These are phyloP conservation scores for Morinoia aosen DNA, from an alignment of 2,888 invertebrate genomes.

Conservation along the genomic window DNA sequence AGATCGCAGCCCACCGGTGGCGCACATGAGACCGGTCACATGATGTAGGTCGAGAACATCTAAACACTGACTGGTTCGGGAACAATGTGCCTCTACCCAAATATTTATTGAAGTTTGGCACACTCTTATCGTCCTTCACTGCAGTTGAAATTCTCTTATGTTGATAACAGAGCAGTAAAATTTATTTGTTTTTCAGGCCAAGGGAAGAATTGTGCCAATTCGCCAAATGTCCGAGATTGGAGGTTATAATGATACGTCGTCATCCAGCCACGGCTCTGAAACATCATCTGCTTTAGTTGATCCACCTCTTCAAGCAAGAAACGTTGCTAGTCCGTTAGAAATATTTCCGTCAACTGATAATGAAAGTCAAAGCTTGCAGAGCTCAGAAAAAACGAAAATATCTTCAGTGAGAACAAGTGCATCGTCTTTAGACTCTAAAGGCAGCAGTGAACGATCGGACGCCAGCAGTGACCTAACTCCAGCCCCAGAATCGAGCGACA, in stretches of 20 bases:
- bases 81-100: too few species aligned
- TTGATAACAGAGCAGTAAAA: background rate
- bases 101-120: too few species aligned
- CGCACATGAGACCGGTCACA: too few species aligned
- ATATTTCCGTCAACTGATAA: background rate
- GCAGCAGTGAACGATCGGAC: background rate
- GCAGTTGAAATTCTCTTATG: too few species aligned
- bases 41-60: too few species aligned
- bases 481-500: background rate
- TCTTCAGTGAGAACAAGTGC: background rate
- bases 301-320: background rate
- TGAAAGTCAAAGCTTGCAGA: background rate
- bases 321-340: background rate
- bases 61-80: too few species aligned
- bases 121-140: too few species aligned
- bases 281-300: background rate
- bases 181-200: conserved; percentile 3
- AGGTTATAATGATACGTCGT: background rate
- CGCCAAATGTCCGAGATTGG: conserved; percentile 7
- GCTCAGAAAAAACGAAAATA: background rate
- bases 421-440: background rate
- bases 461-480: background rate
- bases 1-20: too few species aligned
- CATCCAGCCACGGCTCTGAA: background rate
- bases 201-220: conserved; percentile 8